Conservation (phyloP, 2,797 vertebrate species). For the Phataginus tetradactyla region DNA sequence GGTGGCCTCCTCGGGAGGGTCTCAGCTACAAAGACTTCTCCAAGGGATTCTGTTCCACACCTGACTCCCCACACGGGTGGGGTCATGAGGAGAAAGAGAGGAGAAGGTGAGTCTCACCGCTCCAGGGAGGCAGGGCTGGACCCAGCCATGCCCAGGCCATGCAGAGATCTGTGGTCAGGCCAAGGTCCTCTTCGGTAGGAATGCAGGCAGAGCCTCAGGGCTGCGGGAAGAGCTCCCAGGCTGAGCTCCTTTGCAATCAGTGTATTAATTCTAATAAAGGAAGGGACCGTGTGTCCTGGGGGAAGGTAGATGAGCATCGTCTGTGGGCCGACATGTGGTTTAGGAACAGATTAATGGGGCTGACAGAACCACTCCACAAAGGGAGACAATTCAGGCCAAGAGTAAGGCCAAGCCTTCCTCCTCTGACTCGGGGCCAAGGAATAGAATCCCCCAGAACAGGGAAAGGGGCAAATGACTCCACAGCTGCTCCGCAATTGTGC, state of each 20-base stretch:
- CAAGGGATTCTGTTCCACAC: fast-evolving
- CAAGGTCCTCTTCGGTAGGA: background rate
- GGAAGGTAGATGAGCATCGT: background rate
- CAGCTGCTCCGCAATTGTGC: fast-evolving
- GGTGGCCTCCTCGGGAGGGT: background rate
- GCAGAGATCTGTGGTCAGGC: background rate
- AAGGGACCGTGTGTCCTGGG: background rate
- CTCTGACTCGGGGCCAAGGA: background rate
- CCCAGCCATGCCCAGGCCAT: fast-evolving
- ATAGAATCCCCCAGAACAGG: fast-evolving
- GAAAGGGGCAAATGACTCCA: background rate
- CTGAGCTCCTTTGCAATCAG: background rate
- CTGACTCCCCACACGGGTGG: background rate
- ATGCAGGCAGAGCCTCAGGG: background rate
- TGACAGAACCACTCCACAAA: background rate
- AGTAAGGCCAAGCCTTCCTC: background rate
- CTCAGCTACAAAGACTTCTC: fast-evolving
- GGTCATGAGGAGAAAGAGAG: background rate
- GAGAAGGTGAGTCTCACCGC: fast-evolving
- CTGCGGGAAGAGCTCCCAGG: background rate
- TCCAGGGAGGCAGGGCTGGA: fast-evolving
- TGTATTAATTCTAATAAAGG: background rate
- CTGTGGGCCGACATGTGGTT: fast-evolving
- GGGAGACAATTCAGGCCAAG: background rate
- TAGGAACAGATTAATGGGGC: background rate